A percentile compares a stretch with the other conserved stretches of the same genome.
phyloP scores from a whole-genome alignment of 2,888 invertebrate species.

The Coelogynopora nodosa region DNA sequence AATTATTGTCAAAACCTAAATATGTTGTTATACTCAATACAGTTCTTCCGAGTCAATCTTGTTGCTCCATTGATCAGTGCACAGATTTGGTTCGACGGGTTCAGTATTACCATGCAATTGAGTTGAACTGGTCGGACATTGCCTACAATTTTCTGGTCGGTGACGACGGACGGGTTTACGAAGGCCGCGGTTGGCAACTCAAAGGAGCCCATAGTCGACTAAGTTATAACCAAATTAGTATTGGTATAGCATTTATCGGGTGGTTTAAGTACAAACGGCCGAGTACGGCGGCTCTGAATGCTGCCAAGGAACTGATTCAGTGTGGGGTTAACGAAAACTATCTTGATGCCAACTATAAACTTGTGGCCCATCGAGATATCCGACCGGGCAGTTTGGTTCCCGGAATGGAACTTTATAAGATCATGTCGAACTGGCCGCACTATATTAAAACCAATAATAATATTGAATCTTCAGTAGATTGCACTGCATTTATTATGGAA shows the following conservation, averaged over 20 bases:
- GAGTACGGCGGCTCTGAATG: background rate
- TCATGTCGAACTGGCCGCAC: background rate
- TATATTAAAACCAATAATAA: background rate
- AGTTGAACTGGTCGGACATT: background rate
- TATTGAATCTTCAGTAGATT: too few relatives aligned
- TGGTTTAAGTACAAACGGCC: conserved; percentile 31
- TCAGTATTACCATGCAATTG: background rate
- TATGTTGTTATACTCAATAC: background rate
- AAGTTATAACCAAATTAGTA: background rate
- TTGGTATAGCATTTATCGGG: conserved; percentile 31
- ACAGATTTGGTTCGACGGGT: background rate
- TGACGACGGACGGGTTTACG: background rate
- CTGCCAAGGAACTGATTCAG: conserved; percentile 36
- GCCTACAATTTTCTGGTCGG: conserved; percentile 11
- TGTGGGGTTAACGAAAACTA: background rate
- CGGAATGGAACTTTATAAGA: background rate
- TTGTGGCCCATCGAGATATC: conserved; percentile 15
- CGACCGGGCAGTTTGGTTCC: background rate
- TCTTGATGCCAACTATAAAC: conserved; percentile 31
- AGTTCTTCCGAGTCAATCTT: background rate
- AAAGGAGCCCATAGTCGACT: background rate
- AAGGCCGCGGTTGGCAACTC: background rate
- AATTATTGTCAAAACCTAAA: background rate
- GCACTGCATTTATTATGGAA: too few relatives aligned
- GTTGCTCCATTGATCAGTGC: background rate